These are phyloP conservation scores for sheep (Ovis aries) DNA, from an alignment of 2,113 vertebrate genomes.

Conservation along the genomic window DNA sequence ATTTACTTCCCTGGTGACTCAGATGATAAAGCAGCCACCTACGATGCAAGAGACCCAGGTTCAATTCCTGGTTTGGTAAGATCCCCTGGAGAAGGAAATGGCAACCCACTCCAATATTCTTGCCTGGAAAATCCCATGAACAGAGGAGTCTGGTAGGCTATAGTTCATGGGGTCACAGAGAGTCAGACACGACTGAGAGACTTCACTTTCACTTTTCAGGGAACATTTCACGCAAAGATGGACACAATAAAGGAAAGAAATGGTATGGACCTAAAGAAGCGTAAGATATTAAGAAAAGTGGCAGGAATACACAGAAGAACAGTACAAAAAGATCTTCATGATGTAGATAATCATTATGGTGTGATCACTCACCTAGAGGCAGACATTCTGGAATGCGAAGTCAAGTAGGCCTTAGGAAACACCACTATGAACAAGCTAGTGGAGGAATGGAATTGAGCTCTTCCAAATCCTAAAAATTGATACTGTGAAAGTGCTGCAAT, in stretches of 20 bases:
- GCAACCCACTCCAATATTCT: neutral
- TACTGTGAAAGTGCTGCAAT: neutral
- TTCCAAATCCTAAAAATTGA: neutral
- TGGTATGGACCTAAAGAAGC: neutral
- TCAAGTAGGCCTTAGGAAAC: neutral
- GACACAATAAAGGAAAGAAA: neutral
- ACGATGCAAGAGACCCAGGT: neutral
- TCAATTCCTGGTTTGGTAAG: neutral
- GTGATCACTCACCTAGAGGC: neutral
- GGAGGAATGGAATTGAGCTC: neutral
- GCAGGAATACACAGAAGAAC: neutral
- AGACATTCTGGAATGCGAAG: neutral
- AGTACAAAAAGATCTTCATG: neutral
- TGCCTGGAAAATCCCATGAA: neutral
- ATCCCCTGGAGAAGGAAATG: neutral
- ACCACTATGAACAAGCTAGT: neutral
- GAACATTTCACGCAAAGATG: neutral
- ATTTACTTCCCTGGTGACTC: neutral
- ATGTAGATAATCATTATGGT: neutral
- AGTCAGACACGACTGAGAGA: neutral
- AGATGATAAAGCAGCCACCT: neutral
- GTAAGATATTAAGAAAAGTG: neutral
- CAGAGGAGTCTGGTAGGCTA: neutral
- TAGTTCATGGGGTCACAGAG: neutral
- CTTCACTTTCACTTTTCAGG: neutral